These are phyloP conservation scores for Lymantria dispar DNA, from an alignment of 2,888 invertebrate genomes.

Conservation along the genomic window DNA sequence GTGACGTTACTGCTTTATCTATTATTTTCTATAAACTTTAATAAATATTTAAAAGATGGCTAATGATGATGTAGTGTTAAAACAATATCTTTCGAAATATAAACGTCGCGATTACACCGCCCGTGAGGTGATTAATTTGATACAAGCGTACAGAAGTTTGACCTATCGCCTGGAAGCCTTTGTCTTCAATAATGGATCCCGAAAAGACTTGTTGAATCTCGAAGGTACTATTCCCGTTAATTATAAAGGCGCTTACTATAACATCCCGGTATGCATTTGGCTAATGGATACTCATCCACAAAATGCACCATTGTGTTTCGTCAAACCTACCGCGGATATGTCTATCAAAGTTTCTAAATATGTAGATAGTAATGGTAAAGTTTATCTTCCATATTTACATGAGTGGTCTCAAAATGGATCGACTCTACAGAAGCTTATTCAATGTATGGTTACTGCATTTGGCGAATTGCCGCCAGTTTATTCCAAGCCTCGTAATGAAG, in stretches of 20 bases:
- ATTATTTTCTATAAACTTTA: constrained; percentile 5
- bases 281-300: constrained; percentile 98
- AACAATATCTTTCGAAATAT: constrained; percentile 69
- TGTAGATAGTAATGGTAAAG: constrained; percentile 97
- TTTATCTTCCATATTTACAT: constrained; percentile 97
- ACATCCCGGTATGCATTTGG: constrained; percentile 98
- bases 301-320: constrained; percentile 97
- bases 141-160: constrained; percentile 71
- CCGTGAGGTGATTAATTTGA: constrained; percentile 70
- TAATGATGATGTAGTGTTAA: constrained; percentile 67
- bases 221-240: constrained; percentile 96
- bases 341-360: constrained; percentile 96
- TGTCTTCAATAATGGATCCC: constrained; percentile 94
- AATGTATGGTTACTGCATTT: constrained; percentile 95
- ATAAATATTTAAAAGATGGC: constrained; percentile 50
- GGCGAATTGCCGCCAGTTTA: constrained; percentile 98
- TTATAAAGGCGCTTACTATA: constrained; percentile 94
- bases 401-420: constrained; percentile 94
- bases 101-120: constrained; percentile 71
- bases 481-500: constrained; percentile 85
- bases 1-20: no score
- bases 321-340: constrained; percentile 97
- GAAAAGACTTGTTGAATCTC: constrained; percentile 91
- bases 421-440: constrained; percentile 93
- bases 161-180: constrained; percentile 74